phyloP scores from a whole-genome alignment of 2,888 invertebrate species.

The Cosmia pyralina region DNA sequence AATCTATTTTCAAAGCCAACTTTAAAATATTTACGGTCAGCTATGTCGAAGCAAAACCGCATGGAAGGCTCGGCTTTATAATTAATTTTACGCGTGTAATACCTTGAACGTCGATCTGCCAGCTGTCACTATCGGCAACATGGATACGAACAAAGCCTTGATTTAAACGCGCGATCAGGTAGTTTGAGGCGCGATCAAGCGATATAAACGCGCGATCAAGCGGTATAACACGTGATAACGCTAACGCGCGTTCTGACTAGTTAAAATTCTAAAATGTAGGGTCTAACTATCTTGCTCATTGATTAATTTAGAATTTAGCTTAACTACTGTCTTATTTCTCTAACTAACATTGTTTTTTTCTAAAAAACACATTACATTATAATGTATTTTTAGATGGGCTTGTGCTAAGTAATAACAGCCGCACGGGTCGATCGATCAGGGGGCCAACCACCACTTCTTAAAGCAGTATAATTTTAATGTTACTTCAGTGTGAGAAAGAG shows the following conservation, averaged over 20 bases:
- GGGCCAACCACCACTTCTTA: no score
- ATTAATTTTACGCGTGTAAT: no score
- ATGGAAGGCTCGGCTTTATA: no score
- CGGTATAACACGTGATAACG: neutral
- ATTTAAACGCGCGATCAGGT: neutral
- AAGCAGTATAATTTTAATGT: no score
- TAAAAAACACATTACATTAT: no score
- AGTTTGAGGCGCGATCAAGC: neutral
- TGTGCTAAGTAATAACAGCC: no score
- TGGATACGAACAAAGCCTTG: slow-evolving; percentile 5
- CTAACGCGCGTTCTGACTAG: neutral
- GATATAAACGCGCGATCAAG: neutral
- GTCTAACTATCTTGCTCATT: neutral
- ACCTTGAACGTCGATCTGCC: no score
- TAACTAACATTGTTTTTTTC: neutral
- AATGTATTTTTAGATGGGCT: no score
- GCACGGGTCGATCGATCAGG: no score
- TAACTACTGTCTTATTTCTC: neutral
- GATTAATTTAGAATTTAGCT: neutral
- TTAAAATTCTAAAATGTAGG: neutral
- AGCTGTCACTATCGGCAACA: no score
- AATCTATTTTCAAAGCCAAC: slow-evolving; percentile 37
- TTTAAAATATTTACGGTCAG: slow-evolving; percentile 19
- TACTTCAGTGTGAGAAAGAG: no score
- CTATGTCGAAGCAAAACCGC: slow-evolving; percentile 19